phyloP scores from a whole-genome alignment of 2,113 vertebrate genomes.

The Caretta caretta region DNA sequence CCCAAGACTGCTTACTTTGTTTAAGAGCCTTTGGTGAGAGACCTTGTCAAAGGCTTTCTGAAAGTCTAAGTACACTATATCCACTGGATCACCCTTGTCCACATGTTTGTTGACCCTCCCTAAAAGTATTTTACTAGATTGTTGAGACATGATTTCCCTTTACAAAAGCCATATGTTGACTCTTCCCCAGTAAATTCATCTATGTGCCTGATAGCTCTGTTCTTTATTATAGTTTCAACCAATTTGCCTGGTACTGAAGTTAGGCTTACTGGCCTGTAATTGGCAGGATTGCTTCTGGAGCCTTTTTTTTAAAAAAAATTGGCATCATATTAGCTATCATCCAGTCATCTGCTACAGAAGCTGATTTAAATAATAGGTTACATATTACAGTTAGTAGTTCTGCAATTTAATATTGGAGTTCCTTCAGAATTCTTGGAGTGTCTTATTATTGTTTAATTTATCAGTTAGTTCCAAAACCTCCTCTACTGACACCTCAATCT shows the following conservation, averaged over 20 bases:
- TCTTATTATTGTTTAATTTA: background rate
- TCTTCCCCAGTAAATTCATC: too few relatives aligned
- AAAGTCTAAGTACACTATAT: background rate
- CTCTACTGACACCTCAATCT: background rate
- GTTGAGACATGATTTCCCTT: background rate
- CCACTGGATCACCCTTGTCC: background rate
- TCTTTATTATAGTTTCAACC: background rate
- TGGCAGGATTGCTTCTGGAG: background rate
- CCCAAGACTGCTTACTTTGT: too few relatives aligned
- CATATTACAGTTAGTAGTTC: background rate
- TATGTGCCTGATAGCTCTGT: background rate
- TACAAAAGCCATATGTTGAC: background rate
- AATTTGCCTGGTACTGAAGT: background rate
- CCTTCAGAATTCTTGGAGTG: background rate
- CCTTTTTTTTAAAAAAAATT: background rate
- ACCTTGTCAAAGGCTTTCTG: too few relatives aligned
- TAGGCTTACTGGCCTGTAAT: background rate
- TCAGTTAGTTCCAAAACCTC: background rate
- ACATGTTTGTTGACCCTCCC: background rate
- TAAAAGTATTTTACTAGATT: background rate
- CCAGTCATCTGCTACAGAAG: background rate
- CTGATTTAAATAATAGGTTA: background rate
- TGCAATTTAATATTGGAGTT: background rate
- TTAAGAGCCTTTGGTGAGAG: too few relatives aligned
- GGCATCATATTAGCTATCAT: background rate